Evolutionary conservation across 2,113 vertebrate species (phyloP), one percentile per base, ranked within the genome.

Genomic region (Corythaixoides concolor): DNA sequence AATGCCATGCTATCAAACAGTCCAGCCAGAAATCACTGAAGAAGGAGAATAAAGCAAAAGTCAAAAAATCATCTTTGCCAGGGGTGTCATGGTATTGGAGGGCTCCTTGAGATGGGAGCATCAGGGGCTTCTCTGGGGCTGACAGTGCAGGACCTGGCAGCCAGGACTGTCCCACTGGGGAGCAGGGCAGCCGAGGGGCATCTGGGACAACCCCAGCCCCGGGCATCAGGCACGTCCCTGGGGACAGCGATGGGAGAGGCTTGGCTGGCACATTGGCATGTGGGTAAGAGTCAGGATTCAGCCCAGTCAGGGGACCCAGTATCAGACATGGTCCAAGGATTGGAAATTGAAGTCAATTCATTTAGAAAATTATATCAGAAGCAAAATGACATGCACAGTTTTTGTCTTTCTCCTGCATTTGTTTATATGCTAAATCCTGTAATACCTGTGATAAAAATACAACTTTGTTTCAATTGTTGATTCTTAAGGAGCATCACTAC

Each of bases 381-480:
- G 32, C 13, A 70, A 64, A 91, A 72, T 22, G 80, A 22, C 41
- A 80, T 89, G 70, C n/a, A 67, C 12, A 33, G 73, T 8, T 92
- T 94, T 89, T 77, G 35, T 60, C 27, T 85, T 93, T 84, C 80
- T 58, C 43, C 43, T 37, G 21, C 33, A 53, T 90, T 85, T 93
- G 32, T 87, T 94, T 88, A 68, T 80, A 50, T 64, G 70, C 15
- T 85, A 91, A 80, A 77, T 84, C 12, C 39, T 73, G 37, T 75
- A 88, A 91, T 83, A 89, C 32, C 33, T 88, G 53, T 82, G 50
- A 50, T 92, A 78, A 89, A 96, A 92, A 85, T 73, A 83, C 24
- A 73, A 60, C 9, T 87, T 63, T 74, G 21, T 39, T 96, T 95
- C 85, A n/a, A 76, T 49, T 96, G 43, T 64, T 81, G 22, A 35